Evolutionary conservation across 2,113 vertebrate genomes (phyloP), one percentile per base, ranked within the genome.

Genomic region (Pelvicachromis taeniatus): DNA sequence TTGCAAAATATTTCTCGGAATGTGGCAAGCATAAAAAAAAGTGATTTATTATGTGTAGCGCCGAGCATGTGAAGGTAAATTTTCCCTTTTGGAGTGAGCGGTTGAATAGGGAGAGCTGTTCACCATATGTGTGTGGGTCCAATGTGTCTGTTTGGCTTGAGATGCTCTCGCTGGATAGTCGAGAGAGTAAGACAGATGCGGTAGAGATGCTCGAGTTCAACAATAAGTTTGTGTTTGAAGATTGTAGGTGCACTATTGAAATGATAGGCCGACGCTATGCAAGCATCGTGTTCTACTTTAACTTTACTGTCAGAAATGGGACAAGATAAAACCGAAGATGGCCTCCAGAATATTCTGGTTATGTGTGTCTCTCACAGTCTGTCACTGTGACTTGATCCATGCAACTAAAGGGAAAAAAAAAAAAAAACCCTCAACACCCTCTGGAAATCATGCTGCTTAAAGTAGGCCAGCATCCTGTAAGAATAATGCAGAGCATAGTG

Each of bases 401-500:
- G 8, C 42, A 68, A 81, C 29, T 31, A n/a, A 73, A 84, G 70
- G n/a, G 7, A 7, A 29, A 77, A 12, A 53, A 50, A 16, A 0
- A 3, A n/a, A 29, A 73, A 42, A 14, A 29, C 81, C 75, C 48
- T 68, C 13, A 40, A 61, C 58, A 78, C 83, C 85, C 82, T 81
- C 56, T 81, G 87, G 84, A 88, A 87, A 88, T 53, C 13, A 77
- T 91, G 83, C 35, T 4, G 3, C 45, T 63, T 33, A 50, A 94
- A 92, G 55, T 91, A 90, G 90, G 93, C 83, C 90, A 92, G 53
- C 85, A 54, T 77, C 81, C 79, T 87, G 78, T 80, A 86, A 88
- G 80, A 81, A 88, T 85, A 80, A 89, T 11, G 23, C 85, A 55
- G 55, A 78, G 50, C 29, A 53, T 80, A 88, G 73, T 75, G 82